Conservation (phyloP, 2,113 vertebrate species). For the Raja brachyura region DNA sequence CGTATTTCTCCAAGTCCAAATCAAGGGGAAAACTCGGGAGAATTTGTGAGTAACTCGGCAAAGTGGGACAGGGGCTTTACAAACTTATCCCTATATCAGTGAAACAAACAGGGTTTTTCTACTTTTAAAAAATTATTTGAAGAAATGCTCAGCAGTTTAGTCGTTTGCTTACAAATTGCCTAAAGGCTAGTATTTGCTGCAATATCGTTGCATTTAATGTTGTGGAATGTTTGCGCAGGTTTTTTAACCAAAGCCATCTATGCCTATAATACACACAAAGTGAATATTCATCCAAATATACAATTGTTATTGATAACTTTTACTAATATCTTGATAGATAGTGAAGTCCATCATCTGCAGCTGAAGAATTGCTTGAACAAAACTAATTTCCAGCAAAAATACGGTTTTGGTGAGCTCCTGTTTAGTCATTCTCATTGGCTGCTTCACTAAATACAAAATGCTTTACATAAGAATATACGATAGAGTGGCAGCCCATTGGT, state of each 20-base stretch:
- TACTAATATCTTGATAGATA: neutral
- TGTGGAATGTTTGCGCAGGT: neutral
- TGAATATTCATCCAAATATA: neutral
- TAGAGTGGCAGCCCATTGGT: neutral
- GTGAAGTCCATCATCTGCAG: neutral
- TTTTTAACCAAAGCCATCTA: neutral
- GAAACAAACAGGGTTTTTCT: neutral
- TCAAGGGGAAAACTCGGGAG: too few relatives aligned
- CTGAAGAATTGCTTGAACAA: neutral
- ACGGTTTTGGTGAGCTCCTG: neutral
- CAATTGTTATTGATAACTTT: neutral
- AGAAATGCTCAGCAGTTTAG: neutral
- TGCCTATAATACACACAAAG: neutral
- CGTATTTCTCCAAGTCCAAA: too few relatives aligned
- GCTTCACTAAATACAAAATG: neutral
- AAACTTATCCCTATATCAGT: neutral
- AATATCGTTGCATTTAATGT: neutral
- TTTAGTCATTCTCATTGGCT: neutral
- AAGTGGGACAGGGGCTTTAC: neutral
- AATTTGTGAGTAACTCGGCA: too few relatives aligned
- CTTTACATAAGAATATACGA: neutral
- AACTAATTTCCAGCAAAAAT: neutral
- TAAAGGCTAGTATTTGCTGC: neutral
- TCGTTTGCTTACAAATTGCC: neutral
- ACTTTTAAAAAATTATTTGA: neutral